Conservation (phyloP, 2,113 vertebrate genomes). For the Lepus europaeus region DNA sequence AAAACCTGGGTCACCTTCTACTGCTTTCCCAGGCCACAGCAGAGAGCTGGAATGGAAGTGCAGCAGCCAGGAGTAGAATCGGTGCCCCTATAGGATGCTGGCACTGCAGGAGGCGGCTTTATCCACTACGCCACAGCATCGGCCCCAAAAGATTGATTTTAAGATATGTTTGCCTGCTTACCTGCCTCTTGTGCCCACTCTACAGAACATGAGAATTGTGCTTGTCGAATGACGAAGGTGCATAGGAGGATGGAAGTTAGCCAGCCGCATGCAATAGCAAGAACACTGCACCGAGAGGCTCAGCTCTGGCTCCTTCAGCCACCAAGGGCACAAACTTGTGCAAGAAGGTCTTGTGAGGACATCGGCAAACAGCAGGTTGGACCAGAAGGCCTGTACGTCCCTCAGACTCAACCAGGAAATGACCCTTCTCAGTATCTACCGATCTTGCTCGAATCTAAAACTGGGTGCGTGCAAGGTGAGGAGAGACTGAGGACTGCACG, state of each 20-base stretch:
- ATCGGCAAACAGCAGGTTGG: not conserved
- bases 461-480: too few species aligned
- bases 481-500: rapidly evolving
- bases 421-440: not conserved
- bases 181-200: not conserved
- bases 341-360: not conserved
- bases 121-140: too few species aligned
- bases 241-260: not conserved
- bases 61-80: too few species aligned
- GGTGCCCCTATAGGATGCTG: too few species aligned
- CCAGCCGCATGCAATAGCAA: not conserved
- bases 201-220: not conserved
- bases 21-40: too few species aligned
- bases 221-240: not conserved
- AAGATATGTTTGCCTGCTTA: not conserved
- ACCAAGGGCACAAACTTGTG: rapidly evolving
- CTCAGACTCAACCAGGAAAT: not conserved
- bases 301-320: not conserved
- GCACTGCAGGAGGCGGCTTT: too few species aligned
- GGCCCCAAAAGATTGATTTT: too few species aligned
- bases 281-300: not conserved
- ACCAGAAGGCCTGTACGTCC: not conserved
- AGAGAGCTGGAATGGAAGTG: too few species aligned
- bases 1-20: too few species aligned
- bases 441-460: too few species aligned